Conservation (phyloP, 2,797 vertebrate species). For the Morelia viridis region DNA sequence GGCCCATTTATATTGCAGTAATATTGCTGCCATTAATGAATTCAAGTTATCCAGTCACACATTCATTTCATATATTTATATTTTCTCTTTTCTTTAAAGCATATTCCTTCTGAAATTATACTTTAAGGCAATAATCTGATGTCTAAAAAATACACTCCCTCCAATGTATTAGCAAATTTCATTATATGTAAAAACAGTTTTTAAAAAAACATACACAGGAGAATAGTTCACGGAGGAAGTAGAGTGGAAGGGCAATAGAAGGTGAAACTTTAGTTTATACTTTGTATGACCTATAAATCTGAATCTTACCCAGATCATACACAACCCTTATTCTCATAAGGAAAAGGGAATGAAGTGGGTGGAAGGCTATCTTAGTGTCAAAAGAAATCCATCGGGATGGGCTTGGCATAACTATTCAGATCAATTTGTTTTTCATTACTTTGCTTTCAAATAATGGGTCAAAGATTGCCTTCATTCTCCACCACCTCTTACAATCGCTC, state of each 20-base stretch:
- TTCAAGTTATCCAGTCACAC: slow-evolving; percentile 64
- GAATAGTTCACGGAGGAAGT: slow-evolving; percentile 65
- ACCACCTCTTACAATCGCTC: slow-evolving; percentile 27
- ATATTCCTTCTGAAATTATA: slow-evolving; percentile 67
- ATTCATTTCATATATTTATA: slow-evolving; percentile 73
- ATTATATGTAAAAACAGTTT: slow-evolving; percentile 69
- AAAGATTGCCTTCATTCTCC: slow-evolving; percentile 20
- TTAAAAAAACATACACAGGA: slow-evolving; percentile 53
- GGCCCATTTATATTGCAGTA: slow-evolving; percentile 37
- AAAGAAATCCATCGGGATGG: slow-evolving; percentile 46
- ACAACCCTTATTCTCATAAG: slow-evolving; percentile 40
- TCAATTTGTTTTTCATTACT: slow-evolving; percentile 49
- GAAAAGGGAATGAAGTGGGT: slow-evolving; percentile 39
- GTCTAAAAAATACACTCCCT: slow-evolving; percentile 66
- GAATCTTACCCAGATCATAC: slow-evolving; percentile 37
- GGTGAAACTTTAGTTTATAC: slow-evolving; percentile 65
- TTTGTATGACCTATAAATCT: slow-evolving; percentile 65
- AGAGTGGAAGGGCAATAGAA: slow-evolving; percentile 58
- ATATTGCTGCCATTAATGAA: slow-evolving; percentile 57
- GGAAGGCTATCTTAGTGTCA: slow-evolving; percentile 47
- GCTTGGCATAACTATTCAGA: slow-evolving; percentile 28
- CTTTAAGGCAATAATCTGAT: slow-evolving; percentile 68
- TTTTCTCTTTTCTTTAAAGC: slow-evolving; percentile 70
- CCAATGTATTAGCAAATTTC: slow-evolving; percentile 69
- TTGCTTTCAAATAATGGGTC: slow-evolving; percentile 36